phyloP scores from a whole-genome alignment of 2,888 invertebrate species.

The Pogonocherus hispidulus region DNA sequence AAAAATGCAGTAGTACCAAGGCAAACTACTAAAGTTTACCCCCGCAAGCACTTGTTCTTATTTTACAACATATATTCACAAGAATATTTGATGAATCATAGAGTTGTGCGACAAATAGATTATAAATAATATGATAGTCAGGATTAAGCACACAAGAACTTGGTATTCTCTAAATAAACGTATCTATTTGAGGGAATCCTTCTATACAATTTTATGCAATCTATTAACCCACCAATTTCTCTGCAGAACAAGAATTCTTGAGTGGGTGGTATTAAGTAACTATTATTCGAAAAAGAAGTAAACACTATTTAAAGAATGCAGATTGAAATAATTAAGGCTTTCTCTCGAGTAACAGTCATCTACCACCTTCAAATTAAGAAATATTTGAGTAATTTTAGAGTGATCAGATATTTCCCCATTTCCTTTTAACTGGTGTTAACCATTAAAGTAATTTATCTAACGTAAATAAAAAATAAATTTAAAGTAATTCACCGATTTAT shows the following conservation, averaged over 20 bases:
- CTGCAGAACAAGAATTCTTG: conserved; percentile 20
- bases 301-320: conserved; percentile 45
- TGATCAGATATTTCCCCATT: background rate
- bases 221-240: conserved; percentile 14
- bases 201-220: conserved; percentile 1
- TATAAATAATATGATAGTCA: too few relatives aligned
- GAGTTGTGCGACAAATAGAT: too few relatives aligned
- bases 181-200: conserved; percentile 9
- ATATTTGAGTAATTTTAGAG: conserved; percentile 28
- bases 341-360: conserved; percentile 44
- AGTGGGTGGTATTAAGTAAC: conserved; percentile 43
- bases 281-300: conserved; percentile 34
- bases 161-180: background rate
- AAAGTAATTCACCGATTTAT: too few relatives aligned
- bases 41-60: too few relatives aligned
- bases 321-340: conserved; percentile 36
- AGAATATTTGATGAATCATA: too few relatives aligned
- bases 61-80: too few relatives aligned
- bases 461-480: too few relatives aligned
- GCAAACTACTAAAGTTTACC: too few relatives aligned
- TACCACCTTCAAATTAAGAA: conserved; percentile 44
- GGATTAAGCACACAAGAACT: conserved; percentile 1
- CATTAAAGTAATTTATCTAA: too few relatives aligned
- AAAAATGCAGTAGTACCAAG: too few relatives aligned
- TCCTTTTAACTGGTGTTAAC: too few relatives aligned